Conservation (phyloP, 2,113 vertebrate genomes). For the Scolopax mira region DNA sequence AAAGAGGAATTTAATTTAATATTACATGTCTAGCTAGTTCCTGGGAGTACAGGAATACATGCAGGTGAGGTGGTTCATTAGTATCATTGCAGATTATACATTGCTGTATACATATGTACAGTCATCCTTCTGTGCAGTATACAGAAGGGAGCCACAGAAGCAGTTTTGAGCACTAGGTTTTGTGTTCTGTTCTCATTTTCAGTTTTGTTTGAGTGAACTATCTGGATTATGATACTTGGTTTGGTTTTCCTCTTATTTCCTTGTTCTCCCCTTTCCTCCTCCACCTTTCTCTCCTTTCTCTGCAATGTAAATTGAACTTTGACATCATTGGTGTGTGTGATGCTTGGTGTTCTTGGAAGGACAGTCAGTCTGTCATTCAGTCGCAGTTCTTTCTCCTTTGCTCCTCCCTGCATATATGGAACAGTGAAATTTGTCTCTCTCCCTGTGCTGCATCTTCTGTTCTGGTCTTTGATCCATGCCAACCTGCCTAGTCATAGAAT, state of each 20-base stretch:
- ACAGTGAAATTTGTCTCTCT: background rate
- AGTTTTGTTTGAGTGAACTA: background rate
- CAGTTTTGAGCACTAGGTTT: background rate
- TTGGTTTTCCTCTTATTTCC: background rate
- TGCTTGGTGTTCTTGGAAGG: background rate
- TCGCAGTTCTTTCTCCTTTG: background rate
- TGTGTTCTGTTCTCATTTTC: background rate
- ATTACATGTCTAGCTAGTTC: background rate
- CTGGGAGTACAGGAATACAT: background rate
- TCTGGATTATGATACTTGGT: background rate
- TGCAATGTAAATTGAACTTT: background rate
- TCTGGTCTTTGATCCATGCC: background rate
- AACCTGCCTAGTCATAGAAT: background rate
- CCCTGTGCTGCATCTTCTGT: background rate
- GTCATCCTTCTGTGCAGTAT: background rate
- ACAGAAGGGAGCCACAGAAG: background rate
- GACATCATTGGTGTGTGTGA: background rate
- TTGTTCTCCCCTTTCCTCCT: background rate
- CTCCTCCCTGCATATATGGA: background rate
- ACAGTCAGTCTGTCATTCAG: background rate
- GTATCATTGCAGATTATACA: background rate
- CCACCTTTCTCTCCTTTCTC: background rate
- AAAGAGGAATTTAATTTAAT: background rate
- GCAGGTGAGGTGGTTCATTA: background rate
- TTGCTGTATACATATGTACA: fast-evolving